Evolutionary conservation across 2,113 vertebrate genomes (phyloP).

Genomic region (Picathartes gymnocephalus): DNA sequence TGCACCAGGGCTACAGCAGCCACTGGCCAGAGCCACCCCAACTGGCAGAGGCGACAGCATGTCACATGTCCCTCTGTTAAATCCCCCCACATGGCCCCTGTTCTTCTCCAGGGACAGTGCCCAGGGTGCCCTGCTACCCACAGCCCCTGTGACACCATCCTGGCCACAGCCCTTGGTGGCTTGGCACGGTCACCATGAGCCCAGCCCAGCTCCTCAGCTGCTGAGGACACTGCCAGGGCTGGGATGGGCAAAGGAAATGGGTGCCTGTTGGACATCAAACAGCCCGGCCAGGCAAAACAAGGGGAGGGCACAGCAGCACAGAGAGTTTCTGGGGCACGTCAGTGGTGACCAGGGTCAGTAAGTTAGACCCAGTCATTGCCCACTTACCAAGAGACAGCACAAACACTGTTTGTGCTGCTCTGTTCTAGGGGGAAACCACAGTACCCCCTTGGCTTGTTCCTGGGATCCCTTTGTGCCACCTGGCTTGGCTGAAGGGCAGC

Average conservation of each 20-base stretch:
- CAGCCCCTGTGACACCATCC: rapidly evolving
- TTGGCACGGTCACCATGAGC: not conserved
- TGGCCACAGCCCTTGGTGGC: not conserved
- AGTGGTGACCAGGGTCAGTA: not conserved
- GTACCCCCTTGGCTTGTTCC: not conserved
- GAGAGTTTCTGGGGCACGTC: not conserved
- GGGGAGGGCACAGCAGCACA: not conserved
- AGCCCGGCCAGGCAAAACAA: not conserved
- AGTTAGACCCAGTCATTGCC: not conserved
- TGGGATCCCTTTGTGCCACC: not conserved
- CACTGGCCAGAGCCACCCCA: not conserved
- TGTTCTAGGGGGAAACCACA: not conserved
- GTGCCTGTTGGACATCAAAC: not conserved
- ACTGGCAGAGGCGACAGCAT: not conserved
- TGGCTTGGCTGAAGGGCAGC: not conserved
- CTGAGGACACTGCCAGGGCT: not conserved
- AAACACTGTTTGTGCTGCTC: not conserved
- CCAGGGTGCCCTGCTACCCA: not conserved
- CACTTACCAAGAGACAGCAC: not conserved
- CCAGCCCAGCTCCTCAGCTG: not conserved
- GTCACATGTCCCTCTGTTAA: rapidly evolving
- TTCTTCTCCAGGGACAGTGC: not conserved
- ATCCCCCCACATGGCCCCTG: rapidly evolving
- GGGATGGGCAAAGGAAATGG: not conserved
- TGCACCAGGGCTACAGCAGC: not conserved